Conservation (phyloP, 2,888 invertebrate species). For the Auanema freiburgensis region DNA sequence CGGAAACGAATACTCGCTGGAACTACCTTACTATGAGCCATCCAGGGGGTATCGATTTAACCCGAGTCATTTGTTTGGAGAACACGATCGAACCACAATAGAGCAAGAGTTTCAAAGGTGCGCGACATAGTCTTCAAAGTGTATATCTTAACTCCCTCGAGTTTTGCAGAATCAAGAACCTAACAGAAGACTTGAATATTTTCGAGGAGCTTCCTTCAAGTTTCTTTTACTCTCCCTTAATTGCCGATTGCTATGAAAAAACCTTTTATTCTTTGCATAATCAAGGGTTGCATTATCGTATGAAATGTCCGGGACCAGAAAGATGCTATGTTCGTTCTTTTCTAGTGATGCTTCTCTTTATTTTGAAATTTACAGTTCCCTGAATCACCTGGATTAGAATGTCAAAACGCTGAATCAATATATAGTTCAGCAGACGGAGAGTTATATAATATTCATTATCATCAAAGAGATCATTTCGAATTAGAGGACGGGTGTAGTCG, state of each 20-base stretch:
- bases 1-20: background rate
- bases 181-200: background rate
- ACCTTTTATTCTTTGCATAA: constrained; percentile 26
- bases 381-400: background rate
- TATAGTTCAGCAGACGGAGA: constrained; percentile 5
- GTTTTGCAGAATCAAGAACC: background rate
- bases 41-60: background rate
- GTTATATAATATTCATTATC: constrained; percentile 5
- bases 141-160: too few species aligned
- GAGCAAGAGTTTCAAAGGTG: constrained; percentile 1
- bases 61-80: background rate
- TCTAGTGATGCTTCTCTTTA: too few species aligned
- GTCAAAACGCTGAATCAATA: constrained; percentile 4
- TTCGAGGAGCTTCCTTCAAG: constrained; percentile 17
- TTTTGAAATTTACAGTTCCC: constrained; percentile 3
- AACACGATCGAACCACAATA: background rate
- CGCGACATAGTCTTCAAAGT: too few species aligned
- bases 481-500: too few species aligned
- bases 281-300: constrained; percentile 9
- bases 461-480: background rate
- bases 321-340: constrained; percentile 27
- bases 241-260: constrained; percentile 23
- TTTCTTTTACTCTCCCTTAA: constrained; percentile 20
- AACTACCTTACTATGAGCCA: background rate
- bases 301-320: constrained; percentile 36